Evolutionary conservation across 2,888 invertebrate genomes (phyloP).

Genomic region (Microplitis manilae): DNA sequence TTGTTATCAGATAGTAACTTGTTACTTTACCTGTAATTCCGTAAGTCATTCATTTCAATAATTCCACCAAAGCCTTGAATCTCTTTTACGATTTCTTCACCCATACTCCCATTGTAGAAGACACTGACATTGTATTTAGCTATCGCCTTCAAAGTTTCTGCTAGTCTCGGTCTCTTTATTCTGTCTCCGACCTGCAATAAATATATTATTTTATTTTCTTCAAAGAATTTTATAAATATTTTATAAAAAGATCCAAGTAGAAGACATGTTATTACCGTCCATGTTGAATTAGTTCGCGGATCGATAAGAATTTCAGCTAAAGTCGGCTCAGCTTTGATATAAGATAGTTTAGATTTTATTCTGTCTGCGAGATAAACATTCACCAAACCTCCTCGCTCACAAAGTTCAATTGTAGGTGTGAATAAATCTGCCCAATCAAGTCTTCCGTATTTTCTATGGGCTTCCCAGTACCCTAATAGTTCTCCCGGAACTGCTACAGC

Average conservation of each 20-base stretch:
- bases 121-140: conserved; percentile 79
- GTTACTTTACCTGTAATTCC: conserved; percentile 77
- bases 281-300: conserved; percentile 59
- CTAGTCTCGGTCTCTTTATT: conserved; percentile 78
- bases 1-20: background rate
- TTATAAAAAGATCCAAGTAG: conserved; percentile 1
- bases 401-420: conserved; percentile 83
- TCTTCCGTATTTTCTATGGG: conserved; percentile 82
- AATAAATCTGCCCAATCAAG: conserved; percentile 87
- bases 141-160: conserved; percentile 77
- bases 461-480: conserved; percentile 85
- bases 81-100: conserved; percentile 79
- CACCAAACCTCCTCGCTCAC: conserved; percentile 81
- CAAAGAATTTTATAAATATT: background rate
- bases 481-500: conserved; percentile 94
- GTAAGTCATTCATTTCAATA: conserved; percentile 84
- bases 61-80: conserved; percentile 81
- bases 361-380: conserved; percentile 77
- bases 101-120: conserved; percentile 84
- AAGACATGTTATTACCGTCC: conserved; percentile 57
- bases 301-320: conserved; percentile 73
- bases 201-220: conserved; percentile 2
- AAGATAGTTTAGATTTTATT: conserved; percentile 72
- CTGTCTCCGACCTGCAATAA: conserved; percentile 74
- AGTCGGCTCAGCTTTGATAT: conserved; percentile 76